Evolutionary conservation across 2,113 vertebrate species (phyloP).

Genomic region (Cinclus mexicanus): DNA sequence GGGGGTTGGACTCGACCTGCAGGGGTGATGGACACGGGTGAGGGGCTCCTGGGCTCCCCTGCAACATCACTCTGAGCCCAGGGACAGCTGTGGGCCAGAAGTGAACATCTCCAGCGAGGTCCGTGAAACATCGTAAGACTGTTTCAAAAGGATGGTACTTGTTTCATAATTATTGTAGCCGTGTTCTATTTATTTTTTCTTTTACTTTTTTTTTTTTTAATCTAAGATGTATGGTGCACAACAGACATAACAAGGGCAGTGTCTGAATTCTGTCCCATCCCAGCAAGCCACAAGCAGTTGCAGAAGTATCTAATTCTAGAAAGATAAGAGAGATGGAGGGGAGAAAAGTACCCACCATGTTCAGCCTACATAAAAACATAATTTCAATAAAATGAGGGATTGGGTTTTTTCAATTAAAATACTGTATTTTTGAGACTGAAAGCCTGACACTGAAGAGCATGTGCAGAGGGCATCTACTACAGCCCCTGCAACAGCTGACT

Average conservation of each 20-base stretch:
- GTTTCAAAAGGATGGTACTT: neutral
- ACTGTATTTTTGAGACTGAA: neutral
- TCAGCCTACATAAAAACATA: neutral
- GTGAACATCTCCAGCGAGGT: fast-evolving
- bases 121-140: neutral
- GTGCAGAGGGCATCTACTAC: neutral
- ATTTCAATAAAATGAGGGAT: neutral
- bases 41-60: neutral
- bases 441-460: neutral
- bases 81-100: neutral
- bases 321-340: neutral
- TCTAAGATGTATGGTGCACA: neutral
- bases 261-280: neutral
- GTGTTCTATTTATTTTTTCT: fast-evolving
- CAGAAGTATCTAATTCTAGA: neutral
- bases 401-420: neutral
- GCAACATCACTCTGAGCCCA: neutral
- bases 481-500: neutral
- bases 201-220: fast-evolving
- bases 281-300: neutral
- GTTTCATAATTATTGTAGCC: neutral
- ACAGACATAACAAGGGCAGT: neutral
- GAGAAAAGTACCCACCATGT: fast-evolving
- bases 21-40: neutral
- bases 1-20: neutral